phyloP scores from a whole-genome alignment of 2,888 invertebrate species.

The Glaucopsyche alexis region DNA sequence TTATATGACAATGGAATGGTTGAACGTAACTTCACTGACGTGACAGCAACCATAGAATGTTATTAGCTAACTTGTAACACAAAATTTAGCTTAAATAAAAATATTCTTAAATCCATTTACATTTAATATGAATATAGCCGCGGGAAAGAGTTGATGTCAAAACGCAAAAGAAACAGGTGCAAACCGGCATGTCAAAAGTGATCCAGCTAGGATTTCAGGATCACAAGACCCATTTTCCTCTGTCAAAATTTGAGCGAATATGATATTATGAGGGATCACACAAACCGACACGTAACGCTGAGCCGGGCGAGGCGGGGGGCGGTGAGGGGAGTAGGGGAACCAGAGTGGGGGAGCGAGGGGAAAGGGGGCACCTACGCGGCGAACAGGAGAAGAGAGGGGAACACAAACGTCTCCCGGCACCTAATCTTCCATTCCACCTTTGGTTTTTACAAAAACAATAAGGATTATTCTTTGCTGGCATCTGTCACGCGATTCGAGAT shows the following conservation, averaged over 20 bases:
- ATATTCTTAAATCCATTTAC: not conserved
- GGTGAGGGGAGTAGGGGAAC: too few species aligned
- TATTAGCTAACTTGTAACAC: too few species aligned
- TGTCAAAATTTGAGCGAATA: constrained; percentile 51
- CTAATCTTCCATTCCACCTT: constrained; percentile 47
- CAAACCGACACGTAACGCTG: constrained; percentile 44
- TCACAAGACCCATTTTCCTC: constrained; percentile 49
- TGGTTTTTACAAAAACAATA: constrained; percentile 32
- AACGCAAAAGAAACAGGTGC: constrained; percentile 34
- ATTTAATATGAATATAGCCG: not conserved
- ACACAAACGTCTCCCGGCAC: constrained; percentile 64
- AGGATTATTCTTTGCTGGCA: constrained; percentile 29
- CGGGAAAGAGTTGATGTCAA: not conserved
- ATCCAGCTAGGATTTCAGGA: constrained; percentile 48
- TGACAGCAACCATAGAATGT: too few species aligned
- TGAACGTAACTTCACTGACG: too few species aligned
- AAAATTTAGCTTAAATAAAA: too few species aligned
- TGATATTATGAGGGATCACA: constrained; percentile 43
- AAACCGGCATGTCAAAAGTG: constrained; percentile 41
- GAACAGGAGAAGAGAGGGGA: constrained; percentile 46
- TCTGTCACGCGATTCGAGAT: constrained; percentile 20
- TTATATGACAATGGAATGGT: too few species aligned
- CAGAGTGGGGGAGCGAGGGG: not conserved
- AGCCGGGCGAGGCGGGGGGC: constrained; percentile 45
- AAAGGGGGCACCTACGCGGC: not conserved